Base-by-base conservation (phyloP, 1,140 invertebrate genomes). In the Monomorium pharaonis region DNA sequence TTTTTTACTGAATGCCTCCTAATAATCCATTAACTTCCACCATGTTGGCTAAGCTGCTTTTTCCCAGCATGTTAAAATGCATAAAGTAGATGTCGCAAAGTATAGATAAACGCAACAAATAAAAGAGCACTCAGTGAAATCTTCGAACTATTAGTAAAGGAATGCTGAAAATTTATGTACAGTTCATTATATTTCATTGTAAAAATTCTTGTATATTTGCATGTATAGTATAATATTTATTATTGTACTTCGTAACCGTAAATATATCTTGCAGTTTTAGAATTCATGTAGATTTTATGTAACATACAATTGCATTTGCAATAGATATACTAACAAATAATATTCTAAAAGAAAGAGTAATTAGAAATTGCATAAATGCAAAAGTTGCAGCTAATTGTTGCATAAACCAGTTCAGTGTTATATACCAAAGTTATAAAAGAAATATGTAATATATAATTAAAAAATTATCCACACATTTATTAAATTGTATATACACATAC, bases 361-460 rank as follows among this genome's bases (percentile, higher is more conserved):
- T 44, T 33, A 54, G 10, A 54, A 80, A 80, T 21, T 18, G 47
- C 9, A 58, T 37, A 37, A 7, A 37, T 21, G 54, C 9, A 67
- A 63, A 27, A 67, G 30, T 42, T 54, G 47, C 42, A 58, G 37
- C 51, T 47, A 44, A 24, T 33, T 58, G 3, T 72, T 72, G 33
- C 7, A 30, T 72, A 60, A 49, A 58, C 14, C 37, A 42, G 47
- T 58, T 14, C 16, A 70, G 6, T 85, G 9, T 58, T 65, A 33
- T 16, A 27, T 87, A 49, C 24, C 65, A 84, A 84, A 88, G 47
- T 88, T 42, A 37, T 62, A 49, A 49, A 60, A 24, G 49, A 14
- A 5, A 74, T 37, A 24, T 72, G 47, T 70, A 49, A 70, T 58
- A 37, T 42, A 74, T 81, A 49, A 54, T 63, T 84, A 77, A 60